Evolutionary conservation across 2,888 invertebrate species (phyloP), one percentile per base, ranked within the genome.

Genomic region (Cabera pusaria): DNA sequence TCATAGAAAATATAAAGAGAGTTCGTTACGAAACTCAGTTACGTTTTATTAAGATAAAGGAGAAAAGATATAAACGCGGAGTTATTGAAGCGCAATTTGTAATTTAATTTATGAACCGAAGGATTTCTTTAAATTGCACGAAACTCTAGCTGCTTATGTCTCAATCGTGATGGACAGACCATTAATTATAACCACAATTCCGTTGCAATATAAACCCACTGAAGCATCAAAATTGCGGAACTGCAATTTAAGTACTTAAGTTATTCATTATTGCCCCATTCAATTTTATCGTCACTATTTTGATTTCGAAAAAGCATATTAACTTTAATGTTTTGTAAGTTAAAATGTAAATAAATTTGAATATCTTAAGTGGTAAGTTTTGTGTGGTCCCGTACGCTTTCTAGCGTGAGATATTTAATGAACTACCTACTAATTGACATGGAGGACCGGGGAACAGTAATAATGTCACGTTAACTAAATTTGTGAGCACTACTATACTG

Each of bases 371-470:
- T n/a, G n/a, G n/a, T n/a, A n/a, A n/a, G 43, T 22, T 52, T 43
- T 52, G 56, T 64, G 59, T 64, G 56, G 60, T 61, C 65, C 38
- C 38, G 16, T 31, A 24, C 9, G 35, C 31, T 16, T 50, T 50
- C 39, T 46, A 40, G 42, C 45, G 45, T 41, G 41, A 43, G 49
- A 47, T 44, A 54, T 61, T 52, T 63, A 64, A 64, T 55, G 49
- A 59, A 68, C 55, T 56, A 64, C 44, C 59, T 68, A 64, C 75
- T 79, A 78, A 79, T 79, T 79, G 76, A 78, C 77, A 49, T 41
- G 59, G 45, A 51, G 55, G 53, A 62, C 59, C 56, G 56, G 59
- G 51, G 60, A 57, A 53, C 41, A 56, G 59, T 57, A 59, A 60
- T 72, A 65, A 72, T 53, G 68, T 68, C 64, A 64, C 56, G 62